Percentiles rank a stretch among this genome's conserved stretches.
Conservation (phyloP, 35 echinoderm and acorn worm species). For the Acanthaster planci region DNA sequence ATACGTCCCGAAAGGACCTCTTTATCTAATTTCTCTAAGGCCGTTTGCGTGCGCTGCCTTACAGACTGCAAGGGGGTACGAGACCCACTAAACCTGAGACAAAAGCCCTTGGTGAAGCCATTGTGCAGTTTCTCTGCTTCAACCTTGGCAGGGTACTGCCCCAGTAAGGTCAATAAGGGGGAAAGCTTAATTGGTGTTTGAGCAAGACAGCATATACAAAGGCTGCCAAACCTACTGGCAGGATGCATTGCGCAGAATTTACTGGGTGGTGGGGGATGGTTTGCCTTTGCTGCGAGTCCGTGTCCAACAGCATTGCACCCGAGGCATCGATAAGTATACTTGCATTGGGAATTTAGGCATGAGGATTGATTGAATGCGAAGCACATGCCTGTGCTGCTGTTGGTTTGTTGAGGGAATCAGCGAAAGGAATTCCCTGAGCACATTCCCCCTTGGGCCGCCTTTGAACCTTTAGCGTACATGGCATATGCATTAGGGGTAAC, state of each 20-base stretch:
- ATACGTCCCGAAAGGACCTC: constrained; percentile 20
- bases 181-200: not conserved
- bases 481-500: too few relatives aligned
- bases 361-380: too few relatives aligned
- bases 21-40: not conserved
- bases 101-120: not conserved
- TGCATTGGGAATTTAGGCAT: not conserved
- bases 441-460: not conserved
- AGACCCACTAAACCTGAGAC: not conserved
- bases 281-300: not conserved
- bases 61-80: not conserved
- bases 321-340: not conserved
- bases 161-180: not conserved
- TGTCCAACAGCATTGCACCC: not conserved
- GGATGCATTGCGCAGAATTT: too few relatives aligned
- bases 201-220: too few relatives aligned
- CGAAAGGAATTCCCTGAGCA: not conserved
- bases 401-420: not conserved
- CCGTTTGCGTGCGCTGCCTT: too few relatives aligned
- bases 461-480: too few relatives aligned
- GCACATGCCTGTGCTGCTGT: not conserved
- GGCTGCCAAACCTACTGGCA: too few relatives aligned
- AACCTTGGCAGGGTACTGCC: not conserved
- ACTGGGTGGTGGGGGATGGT: not conserved
- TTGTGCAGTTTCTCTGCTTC: not conserved